phyloP scores from a whole-genome alignment of 1,140 invertebrate genomes.

The Hylyphantes graminicola region DNA sequence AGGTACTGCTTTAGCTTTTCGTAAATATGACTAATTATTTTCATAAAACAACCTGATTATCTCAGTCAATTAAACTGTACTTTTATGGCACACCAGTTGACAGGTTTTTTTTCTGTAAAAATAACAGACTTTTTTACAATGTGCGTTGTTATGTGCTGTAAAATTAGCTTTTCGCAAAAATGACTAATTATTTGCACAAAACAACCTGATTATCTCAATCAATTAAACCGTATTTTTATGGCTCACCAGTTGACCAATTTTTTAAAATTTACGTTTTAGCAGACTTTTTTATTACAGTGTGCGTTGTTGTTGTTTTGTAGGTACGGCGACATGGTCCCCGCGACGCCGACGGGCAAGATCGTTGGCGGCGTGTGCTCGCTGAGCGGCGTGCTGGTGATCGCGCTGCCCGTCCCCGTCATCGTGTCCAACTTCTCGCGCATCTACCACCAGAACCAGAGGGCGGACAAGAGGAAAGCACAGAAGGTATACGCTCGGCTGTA shows the following conservation, averaged over 20 bases:
- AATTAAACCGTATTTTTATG: not conserved
- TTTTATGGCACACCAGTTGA: too few species aligned
- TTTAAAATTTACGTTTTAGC: not conserved
- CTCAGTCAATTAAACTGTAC: too few species aligned
- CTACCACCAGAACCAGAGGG: slow-evolving; percentile 98
- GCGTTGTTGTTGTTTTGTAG: slow-evolving; percentile 71
- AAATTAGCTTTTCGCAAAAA: not conserved
- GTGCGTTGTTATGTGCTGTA: too few species aligned
- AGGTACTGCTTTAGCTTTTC: not conserved
- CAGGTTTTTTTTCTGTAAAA: too few species aligned
- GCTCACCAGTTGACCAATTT: not conserved
- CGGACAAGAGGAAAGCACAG: slow-evolving; percentile 99
- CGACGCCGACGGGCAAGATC: slow-evolving; percentile 97
- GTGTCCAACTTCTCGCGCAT: slow-evolving; percentile 99
- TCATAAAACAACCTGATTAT: too few species aligned
- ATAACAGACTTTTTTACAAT: too few species aligned
- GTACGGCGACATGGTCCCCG: slow-evolving; percentile 99
- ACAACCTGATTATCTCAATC: too few species aligned
- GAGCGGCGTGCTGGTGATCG: slow-evolving; percentile 98
- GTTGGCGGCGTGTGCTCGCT: slow-evolving; percentile 99
- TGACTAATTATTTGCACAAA: not conserved
- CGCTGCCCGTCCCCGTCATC: slow-evolving; percentile 99
- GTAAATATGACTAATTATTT: not conserved
- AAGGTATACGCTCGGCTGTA: too few species aligned
- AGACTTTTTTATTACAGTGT: not conserved